phyloP scores from a whole-genome alignment of 1,140 invertebrate species.

The Potamilus streckersoni region DNA sequence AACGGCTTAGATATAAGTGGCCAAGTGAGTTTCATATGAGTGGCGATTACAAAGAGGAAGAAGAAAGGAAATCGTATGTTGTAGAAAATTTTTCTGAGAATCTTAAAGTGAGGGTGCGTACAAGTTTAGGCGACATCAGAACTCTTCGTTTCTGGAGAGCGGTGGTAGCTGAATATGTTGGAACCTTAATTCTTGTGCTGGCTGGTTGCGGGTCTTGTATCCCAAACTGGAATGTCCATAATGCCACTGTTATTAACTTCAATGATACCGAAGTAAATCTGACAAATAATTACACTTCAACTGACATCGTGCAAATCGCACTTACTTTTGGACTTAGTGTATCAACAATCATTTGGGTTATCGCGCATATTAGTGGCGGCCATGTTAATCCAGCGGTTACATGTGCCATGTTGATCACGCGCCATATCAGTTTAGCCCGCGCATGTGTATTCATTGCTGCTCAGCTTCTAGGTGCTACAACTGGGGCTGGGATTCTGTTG shows the following conservation, averaged over 20 bases:
- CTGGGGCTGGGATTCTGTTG: neutral
- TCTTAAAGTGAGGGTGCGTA: neutral
- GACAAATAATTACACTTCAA: neutral
- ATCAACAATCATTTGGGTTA: neutral
- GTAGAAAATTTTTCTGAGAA: too few relatives aligned
- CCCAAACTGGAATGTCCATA: neutral
- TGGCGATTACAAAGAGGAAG: too few relatives aligned
- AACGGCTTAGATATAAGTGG: too few relatives aligned
- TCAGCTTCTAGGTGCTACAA: neutral
- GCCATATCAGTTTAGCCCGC: neutral
- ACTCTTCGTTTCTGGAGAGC: neutral
- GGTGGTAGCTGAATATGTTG: neutral
- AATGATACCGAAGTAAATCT: conserved; percentile 15
- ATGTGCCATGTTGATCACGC: neutral
- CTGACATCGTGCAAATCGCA: neutral
- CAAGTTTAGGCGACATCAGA: neutral
- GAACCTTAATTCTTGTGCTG: conserved; percentile 1
- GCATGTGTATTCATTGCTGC: neutral
- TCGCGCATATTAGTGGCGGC: neutral
- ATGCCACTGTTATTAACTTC: too few relatives aligned
- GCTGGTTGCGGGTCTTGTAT: neutral
- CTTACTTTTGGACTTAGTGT: conserved; percentile 1
- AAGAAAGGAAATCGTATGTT: too few relatives aligned
- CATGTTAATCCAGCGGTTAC: neutral
- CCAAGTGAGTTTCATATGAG: too few relatives aligned